These are phyloP conservation scores for Agriotes lineatus DNA, from an alignment of 2,888 invertebrate species.

Conservation along the genomic window DNA sequence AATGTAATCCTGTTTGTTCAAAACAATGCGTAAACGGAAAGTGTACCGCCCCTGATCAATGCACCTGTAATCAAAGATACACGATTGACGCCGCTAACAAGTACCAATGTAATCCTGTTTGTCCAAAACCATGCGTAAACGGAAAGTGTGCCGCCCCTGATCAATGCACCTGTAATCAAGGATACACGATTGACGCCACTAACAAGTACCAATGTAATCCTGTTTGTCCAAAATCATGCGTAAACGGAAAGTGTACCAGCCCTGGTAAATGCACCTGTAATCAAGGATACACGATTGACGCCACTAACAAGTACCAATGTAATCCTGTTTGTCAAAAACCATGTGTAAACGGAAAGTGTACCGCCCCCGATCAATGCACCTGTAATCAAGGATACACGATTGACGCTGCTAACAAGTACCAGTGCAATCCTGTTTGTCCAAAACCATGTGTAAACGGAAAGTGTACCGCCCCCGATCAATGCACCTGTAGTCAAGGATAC, in stretches of 20 bases:
- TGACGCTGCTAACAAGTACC: constrained; percentile 68
- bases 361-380: constrained; percentile 66
- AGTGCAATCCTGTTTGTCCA: constrained; percentile 73
- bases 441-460: constrained; percentile 69
- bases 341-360: constrained; percentile 70
- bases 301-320: constrained; percentile 70
- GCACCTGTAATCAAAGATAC: constrained; percentile 54
- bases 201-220: constrained; percentile 43
- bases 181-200: constrained; percentile 37
- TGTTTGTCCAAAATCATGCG: constrained; percentile 27
- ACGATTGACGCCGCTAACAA: constrained; percentile 8
- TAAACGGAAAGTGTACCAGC: constrained; percentile 30
- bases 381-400: constrained; percentile 73
- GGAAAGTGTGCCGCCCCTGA: constrained; percentile 52
- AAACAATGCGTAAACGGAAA: constrained; percentile 16
- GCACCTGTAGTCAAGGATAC: constrained; percentile 48
- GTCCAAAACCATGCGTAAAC: constrained; percentile 51
- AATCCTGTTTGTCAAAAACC: constrained; percentile 70
- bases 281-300: constrained; percentile 67
- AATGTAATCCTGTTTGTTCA: constrained; percentile 33
- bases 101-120: constrained; percentile 61
- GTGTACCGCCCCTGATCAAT: constrained; percentile 54
- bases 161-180: constrained; percentile 59
- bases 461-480: constrained; percentile 63
- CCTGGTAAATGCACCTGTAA: constrained; percentile 73